Evolutionary conservation across 2,113 vertebrate species (phyloP).

Genomic region (Caracal caracal): DNA sequence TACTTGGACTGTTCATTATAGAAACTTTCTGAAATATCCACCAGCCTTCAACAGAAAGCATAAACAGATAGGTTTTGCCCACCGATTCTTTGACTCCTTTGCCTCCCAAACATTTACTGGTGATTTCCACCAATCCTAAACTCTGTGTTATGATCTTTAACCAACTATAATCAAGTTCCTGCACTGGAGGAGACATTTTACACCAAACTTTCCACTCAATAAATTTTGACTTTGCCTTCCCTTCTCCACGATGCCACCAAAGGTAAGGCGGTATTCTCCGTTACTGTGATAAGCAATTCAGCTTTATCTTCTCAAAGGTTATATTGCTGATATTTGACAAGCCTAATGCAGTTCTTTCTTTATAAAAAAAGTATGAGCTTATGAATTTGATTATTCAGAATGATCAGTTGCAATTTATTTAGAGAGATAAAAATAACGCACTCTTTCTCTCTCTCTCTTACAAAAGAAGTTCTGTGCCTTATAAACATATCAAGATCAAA

Average conservation of each 20-base stretch:
- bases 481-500: not conserved
- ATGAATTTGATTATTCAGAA: constrained; percentile 6
- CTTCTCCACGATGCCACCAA: not conserved
- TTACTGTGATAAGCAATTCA: not conserved
- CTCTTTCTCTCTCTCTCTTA: not conserved
- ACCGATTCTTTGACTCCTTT: not conserved
- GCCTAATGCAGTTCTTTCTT: not conserved
- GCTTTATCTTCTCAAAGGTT: not conserved
- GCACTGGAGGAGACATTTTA: not conserved
- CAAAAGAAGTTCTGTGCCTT: not conserved
- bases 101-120: not conserved
- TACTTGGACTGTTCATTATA: not conserved
- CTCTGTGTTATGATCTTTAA: not conserved
- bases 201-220: not conserved
- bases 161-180: not conserved
- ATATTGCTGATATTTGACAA: not conserved
- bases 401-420: not conserved
- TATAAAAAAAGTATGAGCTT: not conserved
- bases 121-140: not conserved
- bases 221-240: not conserved
- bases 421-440: not conserved
- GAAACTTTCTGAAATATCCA: not conserved
- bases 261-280: not conserved
- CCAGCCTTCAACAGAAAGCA: not conserved
- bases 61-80: not conserved